These are phyloP conservation scores for Cotesia congregata DNA, from an alignment of 2,888 invertebrate genomes.

Conservation along the genomic window DNA sequence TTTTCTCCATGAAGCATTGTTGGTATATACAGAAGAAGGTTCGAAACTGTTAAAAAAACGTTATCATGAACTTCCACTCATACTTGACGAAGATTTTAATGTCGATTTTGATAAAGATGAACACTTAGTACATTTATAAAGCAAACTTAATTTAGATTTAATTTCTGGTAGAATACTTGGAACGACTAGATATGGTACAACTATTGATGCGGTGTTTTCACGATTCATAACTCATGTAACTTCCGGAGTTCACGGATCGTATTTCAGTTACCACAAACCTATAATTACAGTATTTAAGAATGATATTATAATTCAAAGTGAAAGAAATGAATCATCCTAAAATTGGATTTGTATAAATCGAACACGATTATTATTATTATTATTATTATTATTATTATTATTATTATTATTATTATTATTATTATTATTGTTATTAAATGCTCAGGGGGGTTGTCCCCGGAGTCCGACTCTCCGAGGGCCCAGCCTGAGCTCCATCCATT, in stretches of 20 bases:
- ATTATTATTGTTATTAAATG: no score
- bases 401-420: no score
- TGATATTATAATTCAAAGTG: no score
- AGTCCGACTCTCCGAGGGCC: no score
- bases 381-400: no score
- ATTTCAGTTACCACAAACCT: no score
- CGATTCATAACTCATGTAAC: neutral
- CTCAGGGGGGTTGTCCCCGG: no score
- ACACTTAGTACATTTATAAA: neutral
- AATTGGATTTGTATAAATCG: no score
- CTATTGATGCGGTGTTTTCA: slow-evolving; percentile 10
- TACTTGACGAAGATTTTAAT: neutral
- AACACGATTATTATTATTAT: no score
- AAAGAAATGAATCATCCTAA: no score
- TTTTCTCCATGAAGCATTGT: neutral
- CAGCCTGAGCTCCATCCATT: no score
- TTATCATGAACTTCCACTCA: neutral
- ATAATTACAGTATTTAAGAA: no score
- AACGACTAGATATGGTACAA: slow-evolving; percentile 8
- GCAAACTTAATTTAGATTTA: neutral
- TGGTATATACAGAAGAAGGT: neutral
- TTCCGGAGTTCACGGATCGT: neutral
- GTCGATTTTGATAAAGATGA: neutral
- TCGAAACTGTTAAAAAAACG: neutral
- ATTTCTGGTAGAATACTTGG: neutral